A percentile compares a stretch with the other conserved stretches of the same genome.
phyloP scores from a whole-genome alignment of 2,888 invertebrate genomes.

The Lamellibrachia columna region DNA sequence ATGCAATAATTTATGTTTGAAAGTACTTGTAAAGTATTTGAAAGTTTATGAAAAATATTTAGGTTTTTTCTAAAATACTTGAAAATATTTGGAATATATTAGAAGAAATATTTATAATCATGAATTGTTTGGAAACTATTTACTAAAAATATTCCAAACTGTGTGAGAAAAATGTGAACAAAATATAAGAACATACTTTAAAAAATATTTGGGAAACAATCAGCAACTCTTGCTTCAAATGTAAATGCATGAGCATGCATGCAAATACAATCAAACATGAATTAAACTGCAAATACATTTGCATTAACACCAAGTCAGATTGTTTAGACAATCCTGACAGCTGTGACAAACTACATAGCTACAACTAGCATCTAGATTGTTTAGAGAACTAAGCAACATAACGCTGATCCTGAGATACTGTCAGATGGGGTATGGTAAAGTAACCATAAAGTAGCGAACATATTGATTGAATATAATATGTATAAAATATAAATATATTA shows the following conservation, averaged over 20 bases:
- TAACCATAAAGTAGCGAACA: no score
- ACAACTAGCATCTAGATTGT: background rate
- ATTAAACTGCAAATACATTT: background rate
- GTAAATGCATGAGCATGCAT: background rate
- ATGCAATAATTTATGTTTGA: background rate
- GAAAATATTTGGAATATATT: no score
- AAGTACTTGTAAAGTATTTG: background rate
- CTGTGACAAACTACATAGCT: background rate
- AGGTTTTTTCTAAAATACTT: no score
- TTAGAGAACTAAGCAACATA: background rate
- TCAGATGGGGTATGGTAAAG: no score
- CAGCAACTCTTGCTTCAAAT: background rate
- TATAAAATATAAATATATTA: no score
- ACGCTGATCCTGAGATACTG: no score
- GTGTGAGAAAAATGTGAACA: background rate
- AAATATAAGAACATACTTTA: background rate
- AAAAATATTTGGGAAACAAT: background rate
- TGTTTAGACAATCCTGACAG: background rate
- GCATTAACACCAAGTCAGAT: background rate
- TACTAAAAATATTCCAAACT: background rate
- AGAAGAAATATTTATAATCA: background rate
- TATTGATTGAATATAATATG: no score
- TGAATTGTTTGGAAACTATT: background rate
- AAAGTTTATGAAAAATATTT: background rate
- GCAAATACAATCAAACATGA: background rate